Percentiles rank a stretch among this genome's conserved stretches.
These are phyloP conservation scores for Heterodera schachtii DNA, from an alignment of 1,140 invertebrate species.

Conservation along the genomic window DNA sequence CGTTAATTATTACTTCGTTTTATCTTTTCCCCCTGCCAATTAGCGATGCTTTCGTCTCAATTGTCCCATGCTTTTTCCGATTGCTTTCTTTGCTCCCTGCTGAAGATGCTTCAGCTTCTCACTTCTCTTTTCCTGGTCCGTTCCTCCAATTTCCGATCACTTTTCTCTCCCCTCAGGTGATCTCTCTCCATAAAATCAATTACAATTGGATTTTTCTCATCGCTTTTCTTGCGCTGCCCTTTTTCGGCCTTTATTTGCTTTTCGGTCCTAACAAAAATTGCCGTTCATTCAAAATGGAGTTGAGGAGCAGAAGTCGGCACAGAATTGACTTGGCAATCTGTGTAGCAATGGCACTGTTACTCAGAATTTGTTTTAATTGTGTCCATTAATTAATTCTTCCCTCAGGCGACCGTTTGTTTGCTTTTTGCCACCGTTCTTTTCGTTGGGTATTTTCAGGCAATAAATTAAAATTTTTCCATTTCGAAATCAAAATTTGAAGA, in stretches of 20 bases:
- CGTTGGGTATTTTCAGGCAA: slow-evolving; percentile 44
- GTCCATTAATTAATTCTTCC: not conserved
- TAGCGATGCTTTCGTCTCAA: not conserved
- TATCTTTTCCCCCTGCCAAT: too few relatives aligned
- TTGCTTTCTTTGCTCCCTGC: slow-evolving; percentile 2
- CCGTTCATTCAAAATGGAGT: slow-evolving; percentile 34
- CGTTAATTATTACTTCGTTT: too few relatives aligned
- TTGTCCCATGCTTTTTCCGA: not conserved
- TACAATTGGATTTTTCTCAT: slow-evolving; percentile 44
- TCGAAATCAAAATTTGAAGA: not conserved
- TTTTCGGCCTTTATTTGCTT: slow-evolving; percentile 32
- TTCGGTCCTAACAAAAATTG: slow-evolving; percentile 35
- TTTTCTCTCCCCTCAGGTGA: slow-evolving; percentile 1
- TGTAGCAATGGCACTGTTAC: slow-evolving; percentile 20
- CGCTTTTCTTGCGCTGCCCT: slow-evolving; percentile 36
- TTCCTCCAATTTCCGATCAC: not conserved
- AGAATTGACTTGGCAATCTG: slow-evolving; percentile 39
- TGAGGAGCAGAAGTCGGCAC: slow-evolving; percentile 29
- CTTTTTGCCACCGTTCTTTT: slow-evolving; percentile 40
- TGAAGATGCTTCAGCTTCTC: slow-evolving; percentile 41
- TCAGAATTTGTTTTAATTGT: not conserved
- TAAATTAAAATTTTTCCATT: slow-evolving; percentile 15
- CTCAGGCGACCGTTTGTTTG: slow-evolving; percentile 34
- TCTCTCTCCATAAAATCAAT: slow-evolving; percentile 36
- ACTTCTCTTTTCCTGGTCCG: slow-evolving; percentile 36